Base-by-base conservation (phyloP, 1,140 invertebrate genomes). In the Drosophila erecta region DNA sequence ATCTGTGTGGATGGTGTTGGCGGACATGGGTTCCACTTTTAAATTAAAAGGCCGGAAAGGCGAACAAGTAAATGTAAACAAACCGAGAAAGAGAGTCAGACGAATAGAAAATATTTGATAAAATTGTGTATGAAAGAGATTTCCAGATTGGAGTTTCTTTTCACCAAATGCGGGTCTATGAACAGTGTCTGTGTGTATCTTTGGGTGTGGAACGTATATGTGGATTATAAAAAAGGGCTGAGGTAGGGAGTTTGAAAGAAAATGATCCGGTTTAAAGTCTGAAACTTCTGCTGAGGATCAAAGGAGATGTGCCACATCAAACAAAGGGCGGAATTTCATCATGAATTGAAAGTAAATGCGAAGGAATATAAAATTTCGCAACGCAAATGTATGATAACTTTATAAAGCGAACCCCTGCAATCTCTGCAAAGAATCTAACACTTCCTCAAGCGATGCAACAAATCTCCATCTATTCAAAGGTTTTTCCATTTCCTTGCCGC, bases 51-150 rank as follows among this genome's bases (percentile, higher is more conserved):
- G 73, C 79, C 66, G 76, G 72, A 87, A 71, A 86, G 83, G 76
- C 84, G 85, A 89, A 87, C 37, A 84, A 46, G 69, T 77, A 89
- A 87, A 87, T 87, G 84, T 87, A 87, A 87, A 87, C 84, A 87
- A 84, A 89, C 53, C 57, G 51, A 56, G 38, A 56, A 89, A 76
- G 79, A 70, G 51, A 70, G 17, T 15, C 43, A 24, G 50, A 43
- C 65, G 73, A 73, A 89, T 58, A 83, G 83, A 81, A 66, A 73
- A 89, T 84, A 84, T 89, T 84, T 87, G 84, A 86, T 89, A 90
- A 87, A 87, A 64, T 40, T 66, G 79, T 58, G 65, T 46, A 81
- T 69, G 60, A 72, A 83, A 89, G 71, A 89, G 83, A 87, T 89
- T 76, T 72, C 46, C 50, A 47, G 56, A 67, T 69, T 76, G 55